Percentiles rank a stretch among this genome's conserved stretches.
phyloP scores from a whole-genome alignment of 2,888 invertebrate species.

The Scaptomyza tumidula region DNA sequence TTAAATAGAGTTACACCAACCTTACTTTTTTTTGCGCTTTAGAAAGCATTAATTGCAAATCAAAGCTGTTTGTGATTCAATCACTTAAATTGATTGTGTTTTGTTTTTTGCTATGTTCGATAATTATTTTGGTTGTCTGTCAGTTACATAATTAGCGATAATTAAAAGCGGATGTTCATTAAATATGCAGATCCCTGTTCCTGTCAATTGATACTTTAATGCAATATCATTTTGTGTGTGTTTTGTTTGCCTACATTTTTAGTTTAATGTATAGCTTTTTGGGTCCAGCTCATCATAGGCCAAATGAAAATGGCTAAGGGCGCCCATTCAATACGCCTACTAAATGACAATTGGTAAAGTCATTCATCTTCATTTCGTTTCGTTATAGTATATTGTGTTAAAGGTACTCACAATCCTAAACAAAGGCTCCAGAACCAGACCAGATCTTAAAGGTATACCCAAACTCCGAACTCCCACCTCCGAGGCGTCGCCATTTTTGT shows the following conservation, averaged over 20 bases:
- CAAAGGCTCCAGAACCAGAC: constrained; percentile 3
- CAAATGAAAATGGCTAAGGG: constrained; percentile 55
- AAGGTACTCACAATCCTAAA: constrained; percentile 44
- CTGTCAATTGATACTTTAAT: constrained; percentile 2
- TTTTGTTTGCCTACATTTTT: not conserved
- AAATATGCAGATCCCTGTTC: constrained; percentile 9
- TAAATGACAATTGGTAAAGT: constrained; percentile 20
- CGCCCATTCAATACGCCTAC: constrained; percentile 16
- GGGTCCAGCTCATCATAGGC: constrained; percentile 50
- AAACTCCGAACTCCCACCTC: too few relatives aligned
- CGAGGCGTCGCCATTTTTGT: constrained; percentile 44
- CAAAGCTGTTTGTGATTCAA: not conserved
- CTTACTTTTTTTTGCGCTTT: not conserved
- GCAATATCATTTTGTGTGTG: constrained; percentile 1
- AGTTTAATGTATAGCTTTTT: constrained; percentile 10
- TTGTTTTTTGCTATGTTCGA: not conserved
- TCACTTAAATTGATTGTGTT: not conserved
- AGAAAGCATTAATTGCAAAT: not conserved
- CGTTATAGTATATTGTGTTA: constrained; percentile 40
- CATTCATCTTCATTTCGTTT: constrained; percentile 69
- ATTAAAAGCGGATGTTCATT: constrained; percentile 17
- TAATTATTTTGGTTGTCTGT: not conserved
- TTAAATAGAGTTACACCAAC: not conserved
- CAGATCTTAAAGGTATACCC: not conserved
- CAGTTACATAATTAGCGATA: constrained; percentile 6